Evolutionary conservation across 1,140 invertebrate species (phyloP), one percentile per base, ranked within the genome.

Genomic region (Brachionus rotundiformis): DNA sequence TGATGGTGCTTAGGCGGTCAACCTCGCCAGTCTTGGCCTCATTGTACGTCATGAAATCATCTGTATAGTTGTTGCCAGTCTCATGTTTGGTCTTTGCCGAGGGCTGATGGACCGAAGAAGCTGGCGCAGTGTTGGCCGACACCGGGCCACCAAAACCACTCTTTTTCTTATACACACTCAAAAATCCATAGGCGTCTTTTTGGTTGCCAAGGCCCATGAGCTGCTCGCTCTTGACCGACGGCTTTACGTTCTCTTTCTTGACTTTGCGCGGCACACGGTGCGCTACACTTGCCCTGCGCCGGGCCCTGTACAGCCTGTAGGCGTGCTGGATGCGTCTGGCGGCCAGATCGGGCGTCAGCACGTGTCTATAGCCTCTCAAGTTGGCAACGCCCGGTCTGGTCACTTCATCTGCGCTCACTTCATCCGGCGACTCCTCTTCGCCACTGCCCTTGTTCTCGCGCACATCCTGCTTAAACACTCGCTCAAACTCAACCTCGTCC

Each of bases 41-140:
- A 73, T 73, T 41, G 41, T 25, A 73, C 7, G 68, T 73, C 68
- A 73, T 73, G 44, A 73, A 73, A 44, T 73, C 68, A 11, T 73
- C 68, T 11, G 68, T 47, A 10, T 73, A 73, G 44, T 73, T 71
- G 8, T 71, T 44, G 13, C 29, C n/a, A n/a, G n/a, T 36, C 31
- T 73, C 68, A 25, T 41, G 23, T 44, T 73, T 44, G 19, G n/a
- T 19, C 39, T 73, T 73, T 3, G 29, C 19, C 23, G n/a, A 19
- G 0, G 3, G 7, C 13, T 1, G 39, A 25, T 41, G 36, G 36
- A 68, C n/a, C 10, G 59, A 61, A 61, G 6, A n/a, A 13, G 23
- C 49, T 13, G 25, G 61, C 10, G 29, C 61, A 8, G 1, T n/a
- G 29, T 27, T 63, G 29, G n/a, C n/a, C 7, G n/a, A 36, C 16